These are phyloP conservation scores for Benitochromis conjunctus DNA, from an alignment of 2,113 vertebrate species.

Conservation along the genomic window DNA sequence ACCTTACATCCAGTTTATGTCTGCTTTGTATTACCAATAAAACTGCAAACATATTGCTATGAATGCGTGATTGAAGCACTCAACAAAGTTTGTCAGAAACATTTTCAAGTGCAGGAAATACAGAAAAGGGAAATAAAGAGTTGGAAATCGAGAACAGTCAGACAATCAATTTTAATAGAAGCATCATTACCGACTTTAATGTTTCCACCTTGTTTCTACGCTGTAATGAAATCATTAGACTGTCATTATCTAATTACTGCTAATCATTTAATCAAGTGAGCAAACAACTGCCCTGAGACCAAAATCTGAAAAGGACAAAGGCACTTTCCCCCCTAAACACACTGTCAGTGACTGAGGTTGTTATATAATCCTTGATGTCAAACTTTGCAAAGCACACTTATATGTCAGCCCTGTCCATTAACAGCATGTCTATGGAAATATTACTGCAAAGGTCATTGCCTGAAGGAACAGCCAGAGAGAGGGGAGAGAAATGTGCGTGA, in stretches of 20 bases:
- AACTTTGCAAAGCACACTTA: conserved; percentile 51
- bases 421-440: conserved; percentile 70
- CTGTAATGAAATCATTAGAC: conserved; percentile 6
- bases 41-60: neutral
- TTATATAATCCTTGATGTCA: conserved; percentile 61
- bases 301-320: conserved; percentile 5
- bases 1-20: neutral
- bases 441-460: conserved; percentile 72
- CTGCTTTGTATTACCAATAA: neutral
- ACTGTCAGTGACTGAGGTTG: conserved; percentile 15
- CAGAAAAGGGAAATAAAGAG: neutral
- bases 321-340: neutral
- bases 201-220: neutral
- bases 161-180: neutral
- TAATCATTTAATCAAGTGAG: conserved; percentile 36
- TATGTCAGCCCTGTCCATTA: conserved; percentile 70
- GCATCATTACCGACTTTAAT: neutral
- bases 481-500: conserved; percentile 55
- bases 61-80: neutral
- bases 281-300: conserved; percentile 28
- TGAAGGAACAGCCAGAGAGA: conserved; percentile 52
- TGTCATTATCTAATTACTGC: conserved; percentile 38
- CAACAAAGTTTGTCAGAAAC: neutral
- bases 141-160: neutral
- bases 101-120: neutral